Evolutionary conservation across 2,888 invertebrate species (phyloP).

Genomic region (Crocallis elinguaria): DNA sequence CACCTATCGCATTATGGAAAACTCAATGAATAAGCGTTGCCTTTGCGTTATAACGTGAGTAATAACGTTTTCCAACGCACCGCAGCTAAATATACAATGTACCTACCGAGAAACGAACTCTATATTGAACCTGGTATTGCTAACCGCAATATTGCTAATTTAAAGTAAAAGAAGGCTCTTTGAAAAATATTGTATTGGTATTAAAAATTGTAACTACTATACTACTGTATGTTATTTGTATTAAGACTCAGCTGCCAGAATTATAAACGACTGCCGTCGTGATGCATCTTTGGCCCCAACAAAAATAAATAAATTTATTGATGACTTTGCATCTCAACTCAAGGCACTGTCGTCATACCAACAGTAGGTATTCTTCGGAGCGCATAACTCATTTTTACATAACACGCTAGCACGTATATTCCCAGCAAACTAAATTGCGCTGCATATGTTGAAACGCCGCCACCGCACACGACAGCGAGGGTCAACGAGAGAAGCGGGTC

Average conservation of each 20-base stretch:
- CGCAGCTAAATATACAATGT: background rate
- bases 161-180: background rate
- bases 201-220: no score
- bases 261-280: no score
- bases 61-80: slow-evolving; percentile 18
- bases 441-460: slow-evolving; percentile 31
- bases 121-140: no score
- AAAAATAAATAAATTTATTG: background rate
- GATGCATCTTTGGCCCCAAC: background rate
- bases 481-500: slow-evolving; percentile 57
- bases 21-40: slow-evolving; percentile 9
- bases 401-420: slow-evolving; percentile 14
- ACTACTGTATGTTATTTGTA: no score
- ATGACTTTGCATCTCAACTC: background rate
- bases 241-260: no score
- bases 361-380: background rate
- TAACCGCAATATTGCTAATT: slow-evolving; percentile 14
- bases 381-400: slow-evolving; percentile 13
- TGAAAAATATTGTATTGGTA: no score
- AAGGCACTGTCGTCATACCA: background rate
- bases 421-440: slow-evolving; percentile 19
- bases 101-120: slow-evolving; percentile 5
- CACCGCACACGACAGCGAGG: slow-evolving; percentile 27
- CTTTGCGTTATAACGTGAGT: no score
- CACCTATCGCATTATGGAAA: slow-evolving; percentile 28